These are phyloP conservation scores for Abscondita cerata DNA, from an alignment of 2,888 invertebrate species.

Conservation along the genomic window DNA sequence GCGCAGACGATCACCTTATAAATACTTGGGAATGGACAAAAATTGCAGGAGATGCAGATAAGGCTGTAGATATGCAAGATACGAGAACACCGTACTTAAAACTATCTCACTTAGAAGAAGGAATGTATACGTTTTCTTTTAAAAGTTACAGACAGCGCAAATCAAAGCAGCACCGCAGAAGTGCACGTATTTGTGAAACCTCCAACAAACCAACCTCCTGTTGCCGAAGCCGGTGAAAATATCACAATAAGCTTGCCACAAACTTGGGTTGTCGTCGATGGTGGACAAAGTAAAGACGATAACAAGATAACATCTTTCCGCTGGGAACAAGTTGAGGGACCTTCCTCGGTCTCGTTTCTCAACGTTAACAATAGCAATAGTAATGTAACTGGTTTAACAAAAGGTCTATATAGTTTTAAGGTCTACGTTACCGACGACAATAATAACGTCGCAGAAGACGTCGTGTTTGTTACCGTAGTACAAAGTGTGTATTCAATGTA, in stretches of 20 bases:
- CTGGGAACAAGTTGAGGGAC: conserved; percentile 82
- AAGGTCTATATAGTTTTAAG: conserved; percentile 83
- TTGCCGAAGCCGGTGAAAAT: conserved; percentile 71
- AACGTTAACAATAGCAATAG: conserved; percentile 60
- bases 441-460: conserved; percentile 78
- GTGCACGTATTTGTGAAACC: conserved; percentile 90
- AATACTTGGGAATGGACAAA: conserved; percentile 97
- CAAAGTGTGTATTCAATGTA: conserved; percentile 83
- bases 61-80: conserved; percentile 96
- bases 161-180: conserved; percentile 81
- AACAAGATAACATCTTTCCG: conserved; percentile 80
- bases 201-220: conserved; percentile 83
- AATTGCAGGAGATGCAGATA: conserved; percentile 83
- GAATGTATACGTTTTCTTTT: conserved; percentile 93
- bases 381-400: conserved; percentile 81
- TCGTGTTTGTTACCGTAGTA: conserved; percentile 77
- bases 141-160: conserved; percentile 91
- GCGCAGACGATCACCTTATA: conserved; percentile 93
- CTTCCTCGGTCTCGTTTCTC: conserved; percentile 65
- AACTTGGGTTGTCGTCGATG: conserved; percentile 82
- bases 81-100: conserved; percentile 87
- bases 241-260: conserved; percentile 82
- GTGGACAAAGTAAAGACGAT: conserved; percentile 75
- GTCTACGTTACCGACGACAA: conserved; percentile 85
- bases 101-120: conserved; percentile 89